Conservation (phyloP, 2,797 vertebrate genomes). For the Phrynocephalus guinanensis region DNA sequence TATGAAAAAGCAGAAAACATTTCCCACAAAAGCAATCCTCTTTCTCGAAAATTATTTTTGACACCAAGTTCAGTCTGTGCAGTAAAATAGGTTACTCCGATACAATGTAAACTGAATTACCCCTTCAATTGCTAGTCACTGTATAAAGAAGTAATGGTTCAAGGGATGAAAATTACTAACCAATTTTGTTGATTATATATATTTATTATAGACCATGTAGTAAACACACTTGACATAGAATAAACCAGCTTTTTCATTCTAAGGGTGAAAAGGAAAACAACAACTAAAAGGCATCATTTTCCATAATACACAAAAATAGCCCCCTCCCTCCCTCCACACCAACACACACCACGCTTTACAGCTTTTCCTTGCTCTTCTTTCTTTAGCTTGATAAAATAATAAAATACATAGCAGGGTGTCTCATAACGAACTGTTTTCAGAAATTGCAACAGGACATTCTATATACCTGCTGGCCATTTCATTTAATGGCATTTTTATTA, state of each 20-base stretch:
- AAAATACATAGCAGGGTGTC: slow-evolving; percentile 76
- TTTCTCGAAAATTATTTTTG: slow-evolving; percentile 72
- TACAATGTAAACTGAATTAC: slow-evolving; percentile 75
- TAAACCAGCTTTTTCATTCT: slow-evolving; percentile 69
- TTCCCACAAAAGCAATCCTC: slow-evolving; percentile 58
- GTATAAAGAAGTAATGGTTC: slow-evolving; percentile 74
- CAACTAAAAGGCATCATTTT: slow-evolving; percentile 43
- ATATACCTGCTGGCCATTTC: slow-evolving; percentile 79
- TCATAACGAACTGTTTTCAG: slow-evolving; percentile 76
- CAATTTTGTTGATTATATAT: slow-evolving; percentile 78
- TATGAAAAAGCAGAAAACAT: slow-evolving; percentile 54
- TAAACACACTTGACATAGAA: slow-evolving; percentile 67
- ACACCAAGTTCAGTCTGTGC: slow-evolving; percentile 70
- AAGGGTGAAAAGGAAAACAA: slow-evolving; percentile 36
- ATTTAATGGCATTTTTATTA: slow-evolving; percentile 84
- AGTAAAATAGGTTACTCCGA: slow-evolving; percentile 73
- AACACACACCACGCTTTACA: slow-evolving; percentile 68
- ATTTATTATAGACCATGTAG: slow-evolving; percentile 75
- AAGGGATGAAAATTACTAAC: slow-evolving; percentile 77
- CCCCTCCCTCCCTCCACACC: slow-evolving; percentile 54
- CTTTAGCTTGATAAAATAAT: slow-evolving; percentile 77
- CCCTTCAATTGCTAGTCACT: slow-evolving; percentile 73
- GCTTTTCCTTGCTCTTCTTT: slow-evolving; percentile 55
- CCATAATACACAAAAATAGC: slow-evolving; percentile 54
- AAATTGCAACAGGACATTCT: slow-evolving; percentile 77